phyloP scores from a whole-genome alignment of 2,113 vertebrate genomes.

The Pholis gunnellus region DNA sequence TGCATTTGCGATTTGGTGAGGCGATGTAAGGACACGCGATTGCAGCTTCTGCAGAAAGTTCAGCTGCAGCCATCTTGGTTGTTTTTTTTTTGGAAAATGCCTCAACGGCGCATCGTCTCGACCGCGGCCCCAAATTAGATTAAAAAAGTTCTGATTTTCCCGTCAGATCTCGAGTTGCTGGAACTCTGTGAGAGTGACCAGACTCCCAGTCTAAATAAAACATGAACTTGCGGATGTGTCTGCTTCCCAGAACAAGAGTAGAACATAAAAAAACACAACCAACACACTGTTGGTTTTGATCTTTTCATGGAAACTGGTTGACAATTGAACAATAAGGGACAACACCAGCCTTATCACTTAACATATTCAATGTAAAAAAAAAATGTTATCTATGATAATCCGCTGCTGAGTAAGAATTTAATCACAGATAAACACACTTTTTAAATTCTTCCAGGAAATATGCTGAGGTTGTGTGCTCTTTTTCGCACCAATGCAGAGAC shows the following conservation, averaged over 20 bases:
- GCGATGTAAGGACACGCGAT: background rate
- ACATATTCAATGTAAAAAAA: slow-evolving; percentile 28
- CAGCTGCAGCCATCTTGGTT: background rate
- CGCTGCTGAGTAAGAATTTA: slow-evolving; percentile 27
- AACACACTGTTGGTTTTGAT: background rate
- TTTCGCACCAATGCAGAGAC: slow-evolving; percentile 12
- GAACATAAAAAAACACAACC: background rate
- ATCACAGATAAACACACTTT: slow-evolving; percentile 32
- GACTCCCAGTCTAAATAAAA: background rate
- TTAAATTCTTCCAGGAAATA: slow-evolving; percentile 18
- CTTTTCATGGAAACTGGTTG: slow-evolving; percentile 11
- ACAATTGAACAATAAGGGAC: background rate
- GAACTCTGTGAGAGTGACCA: background rate
- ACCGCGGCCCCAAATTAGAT: background rate
- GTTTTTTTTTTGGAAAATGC: background rate
- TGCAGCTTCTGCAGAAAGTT: background rate
- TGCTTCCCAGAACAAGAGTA: background rate
- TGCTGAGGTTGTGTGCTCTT: slow-evolving; percentile 18
- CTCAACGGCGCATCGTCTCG: background rate
- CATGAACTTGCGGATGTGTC: background rate
- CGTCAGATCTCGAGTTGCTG: background rate
- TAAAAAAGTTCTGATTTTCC: background rate
- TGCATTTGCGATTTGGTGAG: background rate
- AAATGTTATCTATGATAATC: slow-evolving; percentile 30
- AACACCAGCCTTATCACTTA: slow-evolving; percentile 31